Conservation (phyloP, 2,113 vertebrate genomes). For the Pleuronectes platessa region DNA sequence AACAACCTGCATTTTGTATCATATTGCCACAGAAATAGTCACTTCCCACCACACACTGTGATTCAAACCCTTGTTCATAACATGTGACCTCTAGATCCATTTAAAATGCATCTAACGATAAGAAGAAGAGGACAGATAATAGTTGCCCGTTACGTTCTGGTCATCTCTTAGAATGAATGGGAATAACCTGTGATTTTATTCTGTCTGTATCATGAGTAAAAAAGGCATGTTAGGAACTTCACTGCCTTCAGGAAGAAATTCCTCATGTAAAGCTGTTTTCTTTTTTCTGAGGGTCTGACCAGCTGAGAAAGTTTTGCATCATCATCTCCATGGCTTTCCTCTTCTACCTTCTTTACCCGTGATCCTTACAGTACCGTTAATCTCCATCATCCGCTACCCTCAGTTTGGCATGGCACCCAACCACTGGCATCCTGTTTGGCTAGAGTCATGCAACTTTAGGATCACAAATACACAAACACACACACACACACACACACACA, state of each 20-base stretch:
- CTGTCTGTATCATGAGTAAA: not conserved
- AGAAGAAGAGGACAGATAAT: not conserved
- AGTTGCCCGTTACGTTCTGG: too few species aligned
- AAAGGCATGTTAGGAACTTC: not conserved
- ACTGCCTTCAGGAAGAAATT: not conserved
- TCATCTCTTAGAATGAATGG: not conserved
- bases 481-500: not conserved
- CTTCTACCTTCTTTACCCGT: slow-evolving; percentile 30
- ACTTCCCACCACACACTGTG: too few species aligned
- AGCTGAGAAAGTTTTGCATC: slow-evolving; percentile 14
- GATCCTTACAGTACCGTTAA: slow-evolving; percentile 39
- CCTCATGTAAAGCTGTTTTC: slow-evolving; percentile 14
- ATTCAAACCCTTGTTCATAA: not conserved
- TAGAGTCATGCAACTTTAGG: slow-evolving; percentile 17
- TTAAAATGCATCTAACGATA: not conserved
- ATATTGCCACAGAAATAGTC: not conserved
- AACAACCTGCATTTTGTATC: not conserved
- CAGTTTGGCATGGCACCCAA: slow-evolving; percentile 35
- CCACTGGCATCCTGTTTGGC: slow-evolving; percentile 35
- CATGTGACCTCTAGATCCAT: not conserved
- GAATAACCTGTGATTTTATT: not conserved
- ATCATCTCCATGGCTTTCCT: not conserved
- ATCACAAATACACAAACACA: not conserved
- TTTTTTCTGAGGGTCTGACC: not conserved
- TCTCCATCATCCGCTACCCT: slow-evolving; percentile 35